A percentile compares a stretch with the other conserved stretches of the same genome.
Evolutionary conservation across 2,113 vertebrate genomes (phyloP).

Genomic region (Gavia stellata): DNA sequence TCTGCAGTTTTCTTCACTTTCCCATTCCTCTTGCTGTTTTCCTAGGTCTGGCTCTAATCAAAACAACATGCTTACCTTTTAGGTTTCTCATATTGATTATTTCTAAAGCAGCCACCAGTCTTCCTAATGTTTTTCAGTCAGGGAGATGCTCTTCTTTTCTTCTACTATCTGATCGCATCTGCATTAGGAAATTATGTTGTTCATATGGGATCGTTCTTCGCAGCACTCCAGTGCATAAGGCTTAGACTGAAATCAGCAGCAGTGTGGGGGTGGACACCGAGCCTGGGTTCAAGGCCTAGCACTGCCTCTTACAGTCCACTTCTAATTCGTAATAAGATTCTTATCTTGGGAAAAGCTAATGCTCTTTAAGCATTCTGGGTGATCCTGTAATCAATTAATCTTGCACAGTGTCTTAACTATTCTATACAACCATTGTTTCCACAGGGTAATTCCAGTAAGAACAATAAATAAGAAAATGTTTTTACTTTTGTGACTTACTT

Average conservation of each 20-base stretch:
- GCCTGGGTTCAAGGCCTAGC: neutral
- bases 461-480: neutral
- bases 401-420: neutral
- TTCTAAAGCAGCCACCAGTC: neutral
- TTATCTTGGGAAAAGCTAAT: neutral
- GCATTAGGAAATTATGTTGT: neutral
- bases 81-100: neutral
- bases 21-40: neutral
- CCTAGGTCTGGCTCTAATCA: neutral
- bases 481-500: neutral
- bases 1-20: neutral
- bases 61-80: conserved; percentile 9
- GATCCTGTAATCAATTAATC: neutral
- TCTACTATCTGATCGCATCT: neutral
- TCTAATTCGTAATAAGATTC: neutral
- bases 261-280: neutral
- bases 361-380: neutral
- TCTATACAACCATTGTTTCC: neutral
- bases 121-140: neutral
- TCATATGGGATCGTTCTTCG: rapidly evolving
- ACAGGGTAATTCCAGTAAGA: neutral
- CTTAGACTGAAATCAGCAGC: neutral
- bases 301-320: neutral
- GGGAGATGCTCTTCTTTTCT: neutral
- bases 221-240: neutral